These are phyloP conservation scores for Tethea ocularis DNA, from an alignment of 2,888 invertebrate species.

Conservation along the genomic window DNA sequence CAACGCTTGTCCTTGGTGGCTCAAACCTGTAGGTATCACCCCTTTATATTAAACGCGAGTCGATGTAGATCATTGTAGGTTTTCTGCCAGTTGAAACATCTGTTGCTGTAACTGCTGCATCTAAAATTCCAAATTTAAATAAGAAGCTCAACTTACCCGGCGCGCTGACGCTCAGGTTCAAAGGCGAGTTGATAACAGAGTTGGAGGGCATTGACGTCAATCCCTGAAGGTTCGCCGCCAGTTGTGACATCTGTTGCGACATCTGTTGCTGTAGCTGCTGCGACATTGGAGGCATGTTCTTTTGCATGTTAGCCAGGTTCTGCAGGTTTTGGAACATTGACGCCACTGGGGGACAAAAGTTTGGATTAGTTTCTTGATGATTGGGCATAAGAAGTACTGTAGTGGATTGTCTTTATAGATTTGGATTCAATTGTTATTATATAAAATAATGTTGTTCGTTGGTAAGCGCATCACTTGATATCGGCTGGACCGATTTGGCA, in stretches of 20 bases:
- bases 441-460: too few species aligned
- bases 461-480: too few species aligned
- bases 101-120: not conserved
- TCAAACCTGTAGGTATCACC: too few species aligned
- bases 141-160: slow-evolving; percentile 59
- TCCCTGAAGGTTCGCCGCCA: slow-evolving; percentile 89
- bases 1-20: too few species aligned
- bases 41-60: too few species aligned
- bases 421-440: too few species aligned
- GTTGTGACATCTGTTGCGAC: slow-evolving; percentile 80
- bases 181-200: slow-evolving; percentile 90
- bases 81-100: too few species aligned
- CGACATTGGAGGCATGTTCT: slow-evolving; percentile 76
- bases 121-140: not conserved
- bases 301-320: slow-evolving; percentile 81
- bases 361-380: not conserved
- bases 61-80: too few species aligned
- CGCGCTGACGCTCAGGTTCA: slow-evolving; percentile 91
- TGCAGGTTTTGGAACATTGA: slow-evolving; percentile 86
- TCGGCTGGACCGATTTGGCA: too few species aligned
- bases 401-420: too few species aligned
- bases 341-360: slow-evolving; percentile 83
- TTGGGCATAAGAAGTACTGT: not conserved
- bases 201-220: slow-evolving; percentile 89
- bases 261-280: slow-evolving; percentile 85